phyloP scores from a whole-genome alignment of 92 coral and sea anemone species.

The Porites cylindrica region DNA sequence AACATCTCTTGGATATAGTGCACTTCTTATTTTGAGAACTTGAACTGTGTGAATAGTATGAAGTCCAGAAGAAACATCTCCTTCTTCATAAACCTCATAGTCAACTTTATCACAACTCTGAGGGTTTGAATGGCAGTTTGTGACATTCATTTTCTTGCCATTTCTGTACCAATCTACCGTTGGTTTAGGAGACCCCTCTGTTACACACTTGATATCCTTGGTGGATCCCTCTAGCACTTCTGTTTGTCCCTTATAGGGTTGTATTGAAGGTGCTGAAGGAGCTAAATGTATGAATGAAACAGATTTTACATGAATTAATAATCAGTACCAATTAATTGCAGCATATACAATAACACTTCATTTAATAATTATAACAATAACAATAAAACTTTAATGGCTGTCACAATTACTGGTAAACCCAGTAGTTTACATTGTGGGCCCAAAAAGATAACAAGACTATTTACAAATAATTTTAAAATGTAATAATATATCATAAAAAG shows the following conservation, averaged over 20 bases:
- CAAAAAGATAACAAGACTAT: too few relatives aligned
- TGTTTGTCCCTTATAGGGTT: not conserved
- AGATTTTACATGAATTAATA: too few relatives aligned
- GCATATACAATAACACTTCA: too few relatives aligned
- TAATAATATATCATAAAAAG: too few relatives aligned
- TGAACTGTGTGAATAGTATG: not conserved
- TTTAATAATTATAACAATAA: too few relatives aligned
- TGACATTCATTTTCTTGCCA: constrained; percentile 7
- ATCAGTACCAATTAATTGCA: not conserved
- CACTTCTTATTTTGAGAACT: constrained; percentile 32
- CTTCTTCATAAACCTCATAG: constrained; percentile 31
- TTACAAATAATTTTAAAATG: too few relatives aligned
- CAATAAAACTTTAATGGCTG: too few relatives aligned
- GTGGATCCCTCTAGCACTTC: not conserved
- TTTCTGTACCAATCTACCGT: constrained; percentile 30
- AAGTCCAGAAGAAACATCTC: not conserved
- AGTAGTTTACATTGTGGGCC: too few relatives aligned
- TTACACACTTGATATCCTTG: constrained; percentile 2
- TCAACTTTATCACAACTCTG: not conserved
- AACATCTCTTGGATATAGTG: constrained; percentile 41
- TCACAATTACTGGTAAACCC: too few relatives aligned
- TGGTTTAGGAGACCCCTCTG: constrained; percentile 29
- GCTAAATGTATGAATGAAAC: not conserved
- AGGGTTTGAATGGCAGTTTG: not conserved
- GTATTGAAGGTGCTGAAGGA: not conserved